Evolutionary conservation across 2,113 vertebrate species (phyloP).

Genomic region (Alligator mississippiensis): DNA sequence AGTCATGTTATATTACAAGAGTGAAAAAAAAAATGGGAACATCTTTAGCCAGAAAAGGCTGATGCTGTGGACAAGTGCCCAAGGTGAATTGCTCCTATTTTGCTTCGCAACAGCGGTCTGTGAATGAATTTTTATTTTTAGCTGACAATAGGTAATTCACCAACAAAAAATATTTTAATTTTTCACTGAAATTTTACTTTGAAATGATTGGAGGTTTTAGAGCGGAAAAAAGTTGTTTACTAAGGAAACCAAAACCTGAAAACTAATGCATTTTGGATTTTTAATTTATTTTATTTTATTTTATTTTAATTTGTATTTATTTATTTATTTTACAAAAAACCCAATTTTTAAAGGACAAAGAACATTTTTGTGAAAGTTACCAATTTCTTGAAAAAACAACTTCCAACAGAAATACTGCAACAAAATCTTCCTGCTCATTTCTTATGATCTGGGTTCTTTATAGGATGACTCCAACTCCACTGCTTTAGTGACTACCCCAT

Average conservation of each 20-base stretch:
- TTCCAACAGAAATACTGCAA: neutral
- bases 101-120: neutral
- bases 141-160: neutral
- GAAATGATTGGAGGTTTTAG: neutral
- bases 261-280: too few relatives aligned
- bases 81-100: neutral
- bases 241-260: too few relatives aligned
- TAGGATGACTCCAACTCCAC: neutral
- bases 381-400: neutral
- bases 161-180: rapidly evolving
- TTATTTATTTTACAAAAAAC: conserved; percentile 8
- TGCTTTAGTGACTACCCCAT: too few relatives aligned
- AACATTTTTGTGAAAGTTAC: neutral
- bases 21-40: too few relatives aligned
- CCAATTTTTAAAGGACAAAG: neutral
- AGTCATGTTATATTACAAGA: too few relatives aligned
- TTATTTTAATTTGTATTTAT: neutral
- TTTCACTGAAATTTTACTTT: neutral
- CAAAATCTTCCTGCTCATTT: neutral
- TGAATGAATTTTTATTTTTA: neutral
- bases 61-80: too few relatives aligned
- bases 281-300: neutral
- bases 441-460: neutral
- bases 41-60: too few relatives aligned
- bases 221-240: too few relatives aligned